Percentiles rank a stretch among this genome's conserved stretches.
Conservation (phyloP, 2,888 invertebrate genomes). For the Dexiosoma caninum region DNA sequence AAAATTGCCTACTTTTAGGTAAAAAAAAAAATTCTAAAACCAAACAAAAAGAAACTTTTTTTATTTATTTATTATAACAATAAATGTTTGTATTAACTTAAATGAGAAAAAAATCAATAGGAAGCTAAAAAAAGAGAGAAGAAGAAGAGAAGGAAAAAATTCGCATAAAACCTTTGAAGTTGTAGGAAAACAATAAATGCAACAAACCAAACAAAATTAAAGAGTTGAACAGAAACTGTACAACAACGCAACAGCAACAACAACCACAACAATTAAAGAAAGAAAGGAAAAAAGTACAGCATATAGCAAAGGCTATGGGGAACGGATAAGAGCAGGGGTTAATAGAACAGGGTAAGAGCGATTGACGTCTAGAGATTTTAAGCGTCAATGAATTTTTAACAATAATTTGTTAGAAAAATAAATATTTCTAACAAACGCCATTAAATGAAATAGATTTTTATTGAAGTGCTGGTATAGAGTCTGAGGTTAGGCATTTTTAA, state of each 20-base stretch:
- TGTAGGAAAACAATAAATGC: slow-evolving; percentile 60
- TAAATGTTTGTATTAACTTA: slow-evolving; percentile 59
- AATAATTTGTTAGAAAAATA: slow-evolving; percentile 52
- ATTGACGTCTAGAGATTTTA: slow-evolving; percentile 57
- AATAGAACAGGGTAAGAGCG: neutral
- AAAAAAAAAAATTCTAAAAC: slow-evolving; percentile 12
- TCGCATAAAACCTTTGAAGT: slow-evolving; percentile 55
- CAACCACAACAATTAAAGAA: slow-evolving; percentile 22
- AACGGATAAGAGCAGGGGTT: neutral
- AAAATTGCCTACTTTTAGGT: slow-evolving; percentile 62
- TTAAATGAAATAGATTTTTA: slow-evolving; percentile 39
- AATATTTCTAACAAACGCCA: slow-evolving; percentile 20
- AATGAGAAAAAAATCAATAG: slow-evolving; percentile 57
- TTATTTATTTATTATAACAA: slow-evolving; percentile 47
- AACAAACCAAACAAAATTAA: slow-evolving; percentile 60
- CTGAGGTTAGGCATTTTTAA: neutral
- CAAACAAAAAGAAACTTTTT: slow-evolving; percentile 45
- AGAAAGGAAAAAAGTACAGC: slow-evolving; percentile 19
- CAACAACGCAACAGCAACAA: slow-evolving; percentile 37
- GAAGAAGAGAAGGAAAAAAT: slow-evolving; percentile 21
- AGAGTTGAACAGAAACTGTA: slow-evolving; percentile 48
- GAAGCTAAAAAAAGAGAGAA: slow-evolving; percentile 22
- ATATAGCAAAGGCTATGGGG: neutral
- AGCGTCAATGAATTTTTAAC: slow-evolving; percentile 57
- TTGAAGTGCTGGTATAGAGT: neutral